Evolutionary conservation across 2,113 vertebrate genomes (phyloP).

Genomic region (Rhineura floridana): DNA sequence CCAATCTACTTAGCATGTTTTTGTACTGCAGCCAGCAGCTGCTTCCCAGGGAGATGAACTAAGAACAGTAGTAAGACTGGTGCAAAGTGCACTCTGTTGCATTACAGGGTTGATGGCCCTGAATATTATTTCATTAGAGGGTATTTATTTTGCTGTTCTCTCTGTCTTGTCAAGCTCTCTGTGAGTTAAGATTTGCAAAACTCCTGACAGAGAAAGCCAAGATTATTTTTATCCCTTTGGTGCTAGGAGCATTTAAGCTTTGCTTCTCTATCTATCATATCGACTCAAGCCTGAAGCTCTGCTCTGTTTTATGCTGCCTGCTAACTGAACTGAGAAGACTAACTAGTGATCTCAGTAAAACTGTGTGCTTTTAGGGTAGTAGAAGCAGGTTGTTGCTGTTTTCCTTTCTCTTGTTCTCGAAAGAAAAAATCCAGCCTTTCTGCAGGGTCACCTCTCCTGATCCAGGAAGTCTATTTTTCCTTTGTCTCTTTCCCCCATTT

Average conservation of each 20-base stretch:
- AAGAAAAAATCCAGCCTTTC: not conserved
- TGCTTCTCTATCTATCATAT: not conserved
- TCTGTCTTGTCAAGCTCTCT: not conserved
- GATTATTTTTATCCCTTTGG: slow-evolving; percentile 2
- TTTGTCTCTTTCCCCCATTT: not conserved
- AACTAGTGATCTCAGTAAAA: not conserved
- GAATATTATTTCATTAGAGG: slow-evolving; percentile 15
- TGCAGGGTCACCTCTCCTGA: not conserved
- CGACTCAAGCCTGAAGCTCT: not conserved
- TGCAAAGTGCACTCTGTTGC: not conserved
- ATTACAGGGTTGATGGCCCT: slow-evolving; percentile 10
- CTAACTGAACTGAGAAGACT: not conserved
- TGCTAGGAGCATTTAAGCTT: not conserved
- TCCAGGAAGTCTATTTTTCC: not conserved
- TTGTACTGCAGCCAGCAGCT: not conserved
- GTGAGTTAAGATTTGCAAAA: slow-evolving; percentile 25
- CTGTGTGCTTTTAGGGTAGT: not conserved
- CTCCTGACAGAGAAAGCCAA: not conserved
- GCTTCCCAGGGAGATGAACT: not conserved
- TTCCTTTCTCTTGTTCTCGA: not conserved
- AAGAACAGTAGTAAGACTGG: not conserved
- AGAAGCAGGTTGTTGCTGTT: not conserved
- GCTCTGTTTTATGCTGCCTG: not conserved
- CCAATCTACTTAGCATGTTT: not conserved
- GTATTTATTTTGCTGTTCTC: not conserved